These are phyloP conservation scores for Oasisia sp. DNA, from an alignment of 2,888 invertebrate genomes.

Conservation along the genomic window DNA sequence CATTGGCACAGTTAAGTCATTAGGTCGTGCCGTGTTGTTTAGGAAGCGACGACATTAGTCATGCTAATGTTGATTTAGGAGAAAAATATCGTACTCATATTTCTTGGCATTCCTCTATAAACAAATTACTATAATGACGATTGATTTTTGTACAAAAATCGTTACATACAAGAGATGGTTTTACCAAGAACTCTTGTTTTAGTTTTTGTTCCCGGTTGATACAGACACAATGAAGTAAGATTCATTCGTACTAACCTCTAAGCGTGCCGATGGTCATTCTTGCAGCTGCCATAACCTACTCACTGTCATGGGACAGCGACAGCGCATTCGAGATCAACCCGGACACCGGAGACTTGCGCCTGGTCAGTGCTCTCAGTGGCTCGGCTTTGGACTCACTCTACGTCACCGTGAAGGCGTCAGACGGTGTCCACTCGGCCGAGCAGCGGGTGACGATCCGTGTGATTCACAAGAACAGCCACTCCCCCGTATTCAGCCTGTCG, in stretches of 20 bases:
- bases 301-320: neutral
- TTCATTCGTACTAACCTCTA: neutral
- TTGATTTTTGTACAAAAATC: too few species aligned
- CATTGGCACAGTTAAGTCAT: neutral
- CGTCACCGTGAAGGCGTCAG: neutral
- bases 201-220: too few species aligned
- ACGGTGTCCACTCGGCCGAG: neutral
- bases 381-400: neutral
- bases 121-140: too few species aligned
- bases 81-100: too few species aligned
- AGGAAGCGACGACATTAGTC: too few species aligned
- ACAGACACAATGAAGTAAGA: too few species aligned
- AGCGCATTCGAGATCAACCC: neutral
- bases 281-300: neutral
- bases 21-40: neutral
- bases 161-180: neutral
- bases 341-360: neutral
- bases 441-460: neutral
- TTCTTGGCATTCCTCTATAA: too few species aligned
- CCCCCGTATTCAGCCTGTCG: conserved; percentile 44
- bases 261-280: neutral
- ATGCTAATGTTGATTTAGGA: neutral
- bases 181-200: neutral
- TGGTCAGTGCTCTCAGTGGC: neutral
- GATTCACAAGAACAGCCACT: conserved; percentile 38